Evolutionary conservation across 30 jellyfish, hydroid and myxozoan genomes (phyloP).

Genomic region (Cassiopea andromeda): DNA sequence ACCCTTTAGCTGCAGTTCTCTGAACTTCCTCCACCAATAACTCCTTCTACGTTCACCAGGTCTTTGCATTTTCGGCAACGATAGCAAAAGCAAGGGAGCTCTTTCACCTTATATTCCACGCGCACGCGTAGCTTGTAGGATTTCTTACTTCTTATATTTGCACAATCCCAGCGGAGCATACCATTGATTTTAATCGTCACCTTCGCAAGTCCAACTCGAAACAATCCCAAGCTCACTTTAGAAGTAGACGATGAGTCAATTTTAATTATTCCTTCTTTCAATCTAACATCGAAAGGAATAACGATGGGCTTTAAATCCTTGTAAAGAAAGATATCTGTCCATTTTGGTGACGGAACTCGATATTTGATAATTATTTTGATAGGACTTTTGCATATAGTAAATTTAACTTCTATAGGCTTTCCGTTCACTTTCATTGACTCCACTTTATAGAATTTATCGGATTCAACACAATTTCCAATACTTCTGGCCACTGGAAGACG

Average conservation of each 20-base stretch:
- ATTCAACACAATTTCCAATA: slow-evolving; percentile 44
- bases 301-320: slow-evolving; percentile 46
- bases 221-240: slow-evolving; percentile 32
- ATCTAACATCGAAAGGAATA: slow-evolving; percentile 45
- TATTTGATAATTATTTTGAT: slow-evolving; percentile 29
- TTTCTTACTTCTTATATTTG: slow-evolving; percentile 34
- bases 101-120: slow-evolving; percentile 59
- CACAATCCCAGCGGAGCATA: slow-evolving; percentile 56
- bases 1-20: slow-evolving; percentile 21
- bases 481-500: slow-evolving; percentile 57
- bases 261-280: slow-evolving; percentile 18
- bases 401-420: slow-evolving; percentile 21
- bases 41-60: slow-evolving; percentile 51
- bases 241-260: slow-evolving; percentile 36
- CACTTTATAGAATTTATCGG: slow-evolving; percentile 38
- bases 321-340: slow-evolving; percentile 48
- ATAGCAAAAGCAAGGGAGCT: slow-evolving; percentile 58
- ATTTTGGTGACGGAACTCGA: slow-evolving; percentile 54
- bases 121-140: slow-evolving; percentile 68
- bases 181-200: slow-evolving; percentile 44
- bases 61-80: slow-evolving; percentile 61
- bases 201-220: slow-evolving; percentile 35
- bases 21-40: slow-evolving; percentile 48
- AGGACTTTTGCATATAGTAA: slow-evolving; percentile 56
- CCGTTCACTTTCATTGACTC: slow-evolving; percentile 45